Base-by-base conservation (phyloP, 2,888 invertebrate genomes). In the Notodromas monacha region DNA sequence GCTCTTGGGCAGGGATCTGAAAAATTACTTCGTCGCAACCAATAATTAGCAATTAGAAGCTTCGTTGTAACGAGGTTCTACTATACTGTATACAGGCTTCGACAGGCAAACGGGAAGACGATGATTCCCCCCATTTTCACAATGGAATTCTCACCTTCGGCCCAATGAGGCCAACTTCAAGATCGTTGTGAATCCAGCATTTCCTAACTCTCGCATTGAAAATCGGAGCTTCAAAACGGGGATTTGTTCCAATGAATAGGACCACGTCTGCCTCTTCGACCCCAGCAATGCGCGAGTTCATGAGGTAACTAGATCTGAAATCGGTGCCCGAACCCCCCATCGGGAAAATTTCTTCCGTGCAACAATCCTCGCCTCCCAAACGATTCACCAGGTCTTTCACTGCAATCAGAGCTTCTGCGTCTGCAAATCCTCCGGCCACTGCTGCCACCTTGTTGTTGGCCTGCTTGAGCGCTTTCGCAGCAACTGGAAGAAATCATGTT, bases 161-260 rank as follows among this genome's bases (percentile, higher is more conserved):
- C 6, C 96, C 96, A 40, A 96, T 61, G 21, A 77, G 50, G 1
- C 72, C 89, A 27, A 96, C 56, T 32, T 57, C 52, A 12, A 73
- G 59, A 46, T 92, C 86, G 48, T 76, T 77, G 46, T 89, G 79
- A n/a, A 92, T 58, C 55, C 70, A 92, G 34, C 70, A 65, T 52
- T 96, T 99, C 34, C 96, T 65, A 37, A 99, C 64, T 41, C 96
- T 64, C 1, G 92, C 70, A 52, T 96, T 96, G 34, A 99, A 56
- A 15, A 96, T 55, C 2, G 96, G 89, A 26, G 96, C 92, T 54
- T 96, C 96, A 48, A 73, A 81, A 31, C 96, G 63, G 0, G 86
- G 77, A 57, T 99, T 99, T 2, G 86, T 84, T 32, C 96, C 96
- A 40, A 96, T 65, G 31, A 99, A 54, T 1, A 96, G 54, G 12